phyloP scores from a whole-genome alignment of 2,113 vertebrate genomes.

The Percopsis transmontana region DNA sequence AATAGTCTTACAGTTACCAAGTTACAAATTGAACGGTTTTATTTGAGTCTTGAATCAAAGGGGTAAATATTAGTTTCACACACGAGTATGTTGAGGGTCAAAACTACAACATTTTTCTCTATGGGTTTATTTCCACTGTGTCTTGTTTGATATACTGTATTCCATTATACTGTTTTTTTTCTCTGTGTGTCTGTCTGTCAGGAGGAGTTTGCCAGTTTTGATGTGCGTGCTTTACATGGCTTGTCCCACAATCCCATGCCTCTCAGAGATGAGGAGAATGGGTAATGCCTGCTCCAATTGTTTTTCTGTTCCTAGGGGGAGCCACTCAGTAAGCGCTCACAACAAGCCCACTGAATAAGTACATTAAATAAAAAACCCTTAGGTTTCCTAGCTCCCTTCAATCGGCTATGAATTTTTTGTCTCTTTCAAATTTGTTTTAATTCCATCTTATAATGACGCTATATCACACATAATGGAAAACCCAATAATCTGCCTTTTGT shows the following conservation, averaged over 20 bases:
- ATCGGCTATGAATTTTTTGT: not conserved
- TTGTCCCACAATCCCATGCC: constrained; percentile 72
- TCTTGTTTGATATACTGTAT: constrained; percentile 8
- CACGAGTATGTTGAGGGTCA: too few relatives aligned
- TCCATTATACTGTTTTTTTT: constrained; percentile 30
- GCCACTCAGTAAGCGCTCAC: too few relatives aligned
- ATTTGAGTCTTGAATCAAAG: too few relatives aligned
- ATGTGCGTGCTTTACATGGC: constrained; percentile 59
- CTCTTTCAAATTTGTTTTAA: not conserved
- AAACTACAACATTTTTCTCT: constrained; percentile 17
- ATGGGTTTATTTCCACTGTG: constrained; percentile 27
- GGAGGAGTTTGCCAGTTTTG: constrained; percentile 68
- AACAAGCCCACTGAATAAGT: not conserved
- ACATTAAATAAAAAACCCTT: not conserved
- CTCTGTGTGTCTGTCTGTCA: constrained; percentile 74
- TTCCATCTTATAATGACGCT: not conserved
- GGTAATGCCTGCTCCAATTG: constrained; percentile 46
- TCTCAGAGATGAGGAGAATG: constrained; percentile 58
- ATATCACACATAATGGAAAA: too few relatives aligned
- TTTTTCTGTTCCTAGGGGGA: not conserved
- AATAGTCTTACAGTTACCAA: too few relatives aligned
- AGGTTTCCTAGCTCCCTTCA: not conserved
- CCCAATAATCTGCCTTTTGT: too few relatives aligned
- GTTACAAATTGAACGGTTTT: too few relatives aligned
- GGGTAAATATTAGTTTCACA: too few relatives aligned